A percentile compares a stretch with the other conserved stretches of the same genome.
phyloP scores from a whole-genome alignment of 2,888 invertebrate genomes.

The Macrophya annulata region DNA sequence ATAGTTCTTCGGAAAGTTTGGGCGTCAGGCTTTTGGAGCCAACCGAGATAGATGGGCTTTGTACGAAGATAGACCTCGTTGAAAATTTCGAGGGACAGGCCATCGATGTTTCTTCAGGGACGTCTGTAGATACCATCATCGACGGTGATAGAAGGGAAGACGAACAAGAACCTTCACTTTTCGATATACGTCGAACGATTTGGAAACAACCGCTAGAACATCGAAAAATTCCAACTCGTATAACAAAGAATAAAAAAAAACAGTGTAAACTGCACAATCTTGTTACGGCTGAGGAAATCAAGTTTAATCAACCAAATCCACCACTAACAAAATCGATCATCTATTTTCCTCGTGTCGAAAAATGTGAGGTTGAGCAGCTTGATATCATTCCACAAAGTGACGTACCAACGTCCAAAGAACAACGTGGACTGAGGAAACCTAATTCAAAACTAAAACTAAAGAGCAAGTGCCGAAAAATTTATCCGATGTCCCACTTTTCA shows the following conservation, averaged over 20 bases:
- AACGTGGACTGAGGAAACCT: not conserved
- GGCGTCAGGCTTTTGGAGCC: slow-evolving; percentile 69
- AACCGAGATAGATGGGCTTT: slow-evolving; percentile 40
- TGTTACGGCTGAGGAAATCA: not conserved
- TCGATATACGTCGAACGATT: not conserved
- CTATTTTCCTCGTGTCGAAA: not conserved
- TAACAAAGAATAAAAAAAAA: slow-evolving; percentile 38
- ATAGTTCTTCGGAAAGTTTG: slow-evolving; percentile 63
- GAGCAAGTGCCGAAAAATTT: not conserved
- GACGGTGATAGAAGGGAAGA: not conserved
- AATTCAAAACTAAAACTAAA: not conserved
- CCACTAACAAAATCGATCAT: not conserved
- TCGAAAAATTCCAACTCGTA: slow-evolving; percentile 24
- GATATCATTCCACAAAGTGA: not conserved
- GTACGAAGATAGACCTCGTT: slow-evolving; percentile 5
- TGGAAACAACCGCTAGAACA: slow-evolving; percentile 4
- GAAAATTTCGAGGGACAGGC: slow-evolving; percentile 2
- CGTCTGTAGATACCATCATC: not conserved
- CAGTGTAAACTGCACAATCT: slow-evolving; percentile 37
- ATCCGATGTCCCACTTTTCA: not conserved
- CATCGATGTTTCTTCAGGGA: not conserved
- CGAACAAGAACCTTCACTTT: not conserved
- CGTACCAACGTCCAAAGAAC: too few relatives aligned
- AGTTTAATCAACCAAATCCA: not conserved
- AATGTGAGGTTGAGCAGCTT: not conserved